Conservation (phyloP, 2,797 vertebrate species). For the Luscinia megarhynchos region DNA sequence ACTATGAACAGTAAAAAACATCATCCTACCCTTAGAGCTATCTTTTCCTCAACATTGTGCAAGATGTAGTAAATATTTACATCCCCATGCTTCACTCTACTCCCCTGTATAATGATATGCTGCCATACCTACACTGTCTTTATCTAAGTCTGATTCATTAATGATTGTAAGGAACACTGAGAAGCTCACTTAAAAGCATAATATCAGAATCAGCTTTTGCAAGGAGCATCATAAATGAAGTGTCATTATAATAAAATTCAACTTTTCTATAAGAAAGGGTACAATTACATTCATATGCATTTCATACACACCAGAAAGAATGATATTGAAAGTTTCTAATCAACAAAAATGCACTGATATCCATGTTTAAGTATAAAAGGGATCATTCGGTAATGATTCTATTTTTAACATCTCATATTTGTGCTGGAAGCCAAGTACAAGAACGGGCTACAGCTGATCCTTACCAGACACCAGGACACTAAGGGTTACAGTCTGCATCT, state of each 20-base stretch:
- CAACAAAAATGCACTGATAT: not conserved
- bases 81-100: slow-evolving; percentile 21
- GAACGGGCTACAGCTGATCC: not conserved
- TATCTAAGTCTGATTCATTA: slow-evolving; percentile 59
- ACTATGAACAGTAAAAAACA: slow-evolving; percentile 4
- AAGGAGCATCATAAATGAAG: slow-evolving; percentile 31
- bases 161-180: slow-evolving; percentile 30
- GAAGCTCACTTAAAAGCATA: slow-evolving; percentile 34
- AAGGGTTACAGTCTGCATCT: slow-evolving; percentile 43
- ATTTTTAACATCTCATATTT: not conserved
- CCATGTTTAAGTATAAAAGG: not conserved
- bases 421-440: not conserved
- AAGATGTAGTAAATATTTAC: slow-evolving; percentile 58
- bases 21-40: not conserved
- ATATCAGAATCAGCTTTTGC: slow-evolving; percentile 45
- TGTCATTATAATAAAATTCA: slow-evolving; percentile 3
- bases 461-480: not conserved
- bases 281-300: not conserved
- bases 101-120: slow-evolving; percentile 57
- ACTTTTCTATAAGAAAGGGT: slow-evolving; percentile 12
- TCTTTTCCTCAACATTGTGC: not conserved
- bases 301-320: not conserved
- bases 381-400: not conserved
- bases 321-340: not conserved
- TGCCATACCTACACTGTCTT: slow-evolving; percentile 59